Percentiles rank a stretch among this genome's conserved stretches.
These are phyloP conservation scores for Drosophila kuntzei DNA, from an alignment of 2,888 invertebrate species.

Conservation along the genomic window DNA sequence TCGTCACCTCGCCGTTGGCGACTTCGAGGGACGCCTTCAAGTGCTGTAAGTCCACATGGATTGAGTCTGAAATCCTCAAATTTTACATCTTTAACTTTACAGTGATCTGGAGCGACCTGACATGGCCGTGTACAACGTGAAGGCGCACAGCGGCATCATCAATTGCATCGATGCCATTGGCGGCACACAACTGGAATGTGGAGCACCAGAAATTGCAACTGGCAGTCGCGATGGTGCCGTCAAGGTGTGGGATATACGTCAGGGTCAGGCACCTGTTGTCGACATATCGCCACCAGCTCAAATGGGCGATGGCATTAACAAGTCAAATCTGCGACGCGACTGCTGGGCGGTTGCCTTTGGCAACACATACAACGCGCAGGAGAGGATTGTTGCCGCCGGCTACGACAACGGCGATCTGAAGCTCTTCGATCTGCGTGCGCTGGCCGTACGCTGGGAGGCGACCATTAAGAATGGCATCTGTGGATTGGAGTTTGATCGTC, in stretches of 20 bases:
- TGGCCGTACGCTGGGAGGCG: slow-evolving; percentile 95
- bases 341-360: slow-evolving; percentile 98
- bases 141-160: slow-evolving; percentile 93
- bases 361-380: slow-evolving; percentile 94
- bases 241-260: slow-evolving; percentile 98
- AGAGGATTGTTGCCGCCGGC: slow-evolving; percentile 94
- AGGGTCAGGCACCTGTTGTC: slow-evolving; percentile 94
- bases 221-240: slow-evolving; percentile 97
- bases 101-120: slow-evolving; percentile 93
- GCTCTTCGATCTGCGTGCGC: slow-evolving; percentile 94
- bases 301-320: slow-evolving; percentile 87
- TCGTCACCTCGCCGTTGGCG: slow-evolving; percentile 94
- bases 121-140: slow-evolving; percentile 91
- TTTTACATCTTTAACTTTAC: not conserved
- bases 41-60: slow-evolving; percentile 88
- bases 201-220: slow-evolving; percentile 97
- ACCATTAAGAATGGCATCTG: slow-evolving; percentile 97
- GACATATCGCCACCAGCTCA: slow-evolving; percentile 87
- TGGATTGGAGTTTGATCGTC: slow-evolving; percentile 95
- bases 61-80: not conserved
- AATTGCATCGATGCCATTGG: slow-evolving; percentile 97
- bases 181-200: slow-evolving; percentile 92
- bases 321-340: slow-evolving; percentile 87
- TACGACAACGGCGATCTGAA: slow-evolving; percentile 99
- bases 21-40: slow-evolving; percentile 93